A percentile compares a stretch with the other conserved stretches of the same genome.
phyloP scores from a whole-genome alignment of 2,888 invertebrate species.

The Liopterus haemorrhoidalis region DNA sequence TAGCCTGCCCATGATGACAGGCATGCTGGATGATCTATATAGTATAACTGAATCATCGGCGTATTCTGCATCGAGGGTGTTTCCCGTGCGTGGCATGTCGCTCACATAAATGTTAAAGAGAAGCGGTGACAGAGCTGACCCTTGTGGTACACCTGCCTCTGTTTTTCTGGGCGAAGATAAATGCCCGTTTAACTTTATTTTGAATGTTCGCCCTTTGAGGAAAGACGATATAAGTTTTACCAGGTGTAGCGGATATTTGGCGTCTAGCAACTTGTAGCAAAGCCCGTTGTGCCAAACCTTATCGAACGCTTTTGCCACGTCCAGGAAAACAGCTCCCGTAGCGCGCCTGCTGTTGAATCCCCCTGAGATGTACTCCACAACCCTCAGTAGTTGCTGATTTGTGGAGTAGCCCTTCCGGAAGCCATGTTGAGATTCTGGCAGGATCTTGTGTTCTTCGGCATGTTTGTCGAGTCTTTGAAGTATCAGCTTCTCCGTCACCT shows the following conservation, averaged over 20 bases:
- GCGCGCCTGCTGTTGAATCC: slow-evolving; percentile 30
- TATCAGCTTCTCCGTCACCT: slow-evolving; percentile 30
- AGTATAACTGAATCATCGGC: slow-evolving; percentile 27
- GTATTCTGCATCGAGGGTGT: slow-evolving; percentile 19
- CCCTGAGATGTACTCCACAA: slow-evolving; percentile 28
- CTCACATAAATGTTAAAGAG: slow-evolving; percentile 29
- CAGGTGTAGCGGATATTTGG: slow-evolving; percentile 24
- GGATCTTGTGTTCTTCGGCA: slow-evolving; percentile 18
- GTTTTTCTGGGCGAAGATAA: slow-evolving; percentile 22
- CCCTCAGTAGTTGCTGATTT: slow-evolving; percentile 30
- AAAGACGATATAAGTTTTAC: slow-evolving; percentile 29
- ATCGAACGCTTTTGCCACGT: slow-evolving; percentile 36
- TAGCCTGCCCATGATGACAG: slow-evolving; percentile 7
- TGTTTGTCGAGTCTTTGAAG: slow-evolving; percentile 17
- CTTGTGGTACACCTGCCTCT: slow-evolving; percentile 34
- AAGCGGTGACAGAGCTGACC: slow-evolving; percentile 28
- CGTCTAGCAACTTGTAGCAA: slow-evolving; percentile 26
- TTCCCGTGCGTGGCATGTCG: slow-evolving; percentile 28
- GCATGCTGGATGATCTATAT: background rate
- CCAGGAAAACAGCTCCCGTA: slow-evolving; percentile 33
- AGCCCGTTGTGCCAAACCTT: slow-evolving; percentile 35
- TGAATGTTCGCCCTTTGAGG: slow-evolving; percentile 27
- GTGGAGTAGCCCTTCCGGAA: slow-evolving; percentile 33
- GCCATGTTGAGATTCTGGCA: slow-evolving; percentile 32
- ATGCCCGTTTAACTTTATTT: slow-evolving; percentile 24